phyloP scores from a whole-genome alignment of 2,797 vertebrate genomes.

The Myotis findleyi region DNA sequence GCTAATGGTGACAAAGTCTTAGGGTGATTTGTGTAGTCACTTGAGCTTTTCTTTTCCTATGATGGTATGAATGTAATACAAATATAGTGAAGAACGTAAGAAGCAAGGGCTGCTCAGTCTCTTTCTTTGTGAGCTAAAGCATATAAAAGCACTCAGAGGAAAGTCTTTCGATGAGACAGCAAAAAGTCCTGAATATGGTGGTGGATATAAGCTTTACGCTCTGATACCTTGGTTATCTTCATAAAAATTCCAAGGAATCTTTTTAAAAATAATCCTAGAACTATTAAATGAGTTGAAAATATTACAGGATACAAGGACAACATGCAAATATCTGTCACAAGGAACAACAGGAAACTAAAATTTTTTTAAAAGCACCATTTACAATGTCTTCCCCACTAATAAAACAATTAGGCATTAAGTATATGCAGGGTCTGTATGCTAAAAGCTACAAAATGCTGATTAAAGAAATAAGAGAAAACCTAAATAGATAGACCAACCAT shows the following conservation, averaged over 20 bases:
- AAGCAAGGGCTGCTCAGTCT: background rate
- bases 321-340: background rate
- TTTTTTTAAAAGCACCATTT: slow-evolving; percentile 28
- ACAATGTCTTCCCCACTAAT: background rate
- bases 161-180: background rate
- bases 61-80: background rate
- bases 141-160: background rate
- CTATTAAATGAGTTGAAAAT: slow-evolving; percentile 22
- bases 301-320: background rate
- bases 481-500: background rate
- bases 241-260: slow-evolving; percentile 32
- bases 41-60: slow-evolving; percentile 1
- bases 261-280: background rate
- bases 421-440: background rate
- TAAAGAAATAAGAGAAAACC: slow-evolving; percentile 16
- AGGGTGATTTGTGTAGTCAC: background rate
- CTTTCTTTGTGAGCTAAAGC: background rate
- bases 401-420: background rate
- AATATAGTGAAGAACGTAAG: background rate
- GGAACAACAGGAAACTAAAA: slow-evolving; percentile 34
- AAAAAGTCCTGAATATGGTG: background rate
- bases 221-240: background rate
- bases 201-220: background rate
- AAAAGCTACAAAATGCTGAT: background rate
- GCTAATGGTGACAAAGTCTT: background rate